Evolutionary conservation across 2,888 invertebrate species (phyloP).

Genomic region (Alcis repandata): DNA sequence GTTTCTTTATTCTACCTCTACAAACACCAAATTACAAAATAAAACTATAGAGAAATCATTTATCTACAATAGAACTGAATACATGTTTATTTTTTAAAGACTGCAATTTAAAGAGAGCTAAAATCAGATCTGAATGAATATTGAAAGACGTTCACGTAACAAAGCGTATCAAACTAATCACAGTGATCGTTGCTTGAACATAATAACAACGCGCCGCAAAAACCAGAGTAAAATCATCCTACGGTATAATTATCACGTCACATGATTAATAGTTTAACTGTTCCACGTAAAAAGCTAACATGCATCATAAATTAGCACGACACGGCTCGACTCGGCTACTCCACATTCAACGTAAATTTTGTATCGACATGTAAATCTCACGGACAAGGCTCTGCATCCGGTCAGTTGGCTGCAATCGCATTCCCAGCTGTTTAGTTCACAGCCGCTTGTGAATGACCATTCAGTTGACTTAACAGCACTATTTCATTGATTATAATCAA

Average conservation of each 20-base stretch:
- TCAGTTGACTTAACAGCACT: slow-evolving; percentile 10
- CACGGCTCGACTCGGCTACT: no score
- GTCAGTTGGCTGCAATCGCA: slow-evolving; percentile 19
- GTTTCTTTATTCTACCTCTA: no score
- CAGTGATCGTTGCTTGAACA: slow-evolving; percentile 4
- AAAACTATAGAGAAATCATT: no score
- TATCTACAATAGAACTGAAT: no score
- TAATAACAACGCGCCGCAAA: slow-evolving; percentile 6
- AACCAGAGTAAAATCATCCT: slow-evolving; percentile 1
- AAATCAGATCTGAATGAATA: no score
- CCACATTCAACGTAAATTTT: slow-evolving; percentile 19
- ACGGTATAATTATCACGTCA: slow-evolving; percentile 28
- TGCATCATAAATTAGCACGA: slow-evolving; percentile 34
- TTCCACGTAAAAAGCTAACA: slow-evolving; percentile 34
- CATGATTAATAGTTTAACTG: no score
- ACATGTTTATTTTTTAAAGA: no score
- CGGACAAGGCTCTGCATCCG: slow-evolving; percentile 20
- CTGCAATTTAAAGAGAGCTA: no score
- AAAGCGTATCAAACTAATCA: no score
- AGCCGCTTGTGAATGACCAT: slow-evolving; percentile 10
- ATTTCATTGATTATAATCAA: slow-evolving; percentile 13
- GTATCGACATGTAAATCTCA: slow-evolving; percentile 20
- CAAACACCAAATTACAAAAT: no score
- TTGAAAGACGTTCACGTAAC: no score
- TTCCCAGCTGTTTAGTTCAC: slow-evolving; percentile 26